A percentile compares a stretch with the other conserved stretches of the same genome.
These are phyloP conservation scores for Ophion costatus DNA, from an alignment of 2,888 invertebrate species.

Conservation along the genomic window DNA sequence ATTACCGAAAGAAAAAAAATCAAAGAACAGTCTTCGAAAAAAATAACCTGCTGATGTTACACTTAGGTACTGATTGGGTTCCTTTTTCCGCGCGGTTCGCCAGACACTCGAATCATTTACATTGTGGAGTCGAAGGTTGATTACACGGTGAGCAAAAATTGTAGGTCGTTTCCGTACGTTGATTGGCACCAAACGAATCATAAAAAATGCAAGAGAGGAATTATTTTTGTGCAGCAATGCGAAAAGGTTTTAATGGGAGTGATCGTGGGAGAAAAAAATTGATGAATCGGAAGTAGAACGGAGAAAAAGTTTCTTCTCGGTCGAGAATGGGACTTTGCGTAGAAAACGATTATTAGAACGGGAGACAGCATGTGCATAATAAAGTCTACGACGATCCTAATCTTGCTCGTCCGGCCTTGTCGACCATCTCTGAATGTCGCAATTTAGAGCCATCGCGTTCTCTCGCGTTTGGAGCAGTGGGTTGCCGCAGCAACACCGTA, in stretches of 20 bases:
- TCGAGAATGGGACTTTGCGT: slow-evolving; percentile 49
- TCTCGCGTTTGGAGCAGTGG: slow-evolving; percentile 71
- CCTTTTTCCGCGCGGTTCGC: too few species aligned
- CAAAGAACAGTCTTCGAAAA: too few species aligned
- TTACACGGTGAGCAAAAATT: not conserved
- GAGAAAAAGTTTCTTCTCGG: slow-evolving; percentile 7
- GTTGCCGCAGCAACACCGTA: slow-evolving; percentile 69
- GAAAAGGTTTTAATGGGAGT: not conserved
- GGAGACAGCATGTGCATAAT: slow-evolving; percentile 65
- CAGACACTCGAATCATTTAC: too few species aligned
- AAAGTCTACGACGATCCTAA: slow-evolving; percentile 76
- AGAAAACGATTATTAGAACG: slow-evolving; percentile 61
- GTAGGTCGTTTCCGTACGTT: not conserved
- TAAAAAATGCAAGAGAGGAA: not conserved
- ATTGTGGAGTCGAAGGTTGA: not conserved
- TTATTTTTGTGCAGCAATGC: not conserved
- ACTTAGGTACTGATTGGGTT: too few species aligned
- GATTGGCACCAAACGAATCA: not conserved
- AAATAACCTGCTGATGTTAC: too few species aligned
- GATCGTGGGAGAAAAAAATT: not conserved
- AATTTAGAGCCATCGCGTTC: slow-evolving; percentile 72
- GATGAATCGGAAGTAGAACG: slow-evolving; percentile 31
- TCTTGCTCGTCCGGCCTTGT: slow-evolving; percentile 80
- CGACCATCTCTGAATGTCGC: slow-evolving; percentile 77
- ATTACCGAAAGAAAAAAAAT: too few species aligned